Conservation (phyloP, 2,113 vertebrate genomes). For the Naja naja region DNA sequence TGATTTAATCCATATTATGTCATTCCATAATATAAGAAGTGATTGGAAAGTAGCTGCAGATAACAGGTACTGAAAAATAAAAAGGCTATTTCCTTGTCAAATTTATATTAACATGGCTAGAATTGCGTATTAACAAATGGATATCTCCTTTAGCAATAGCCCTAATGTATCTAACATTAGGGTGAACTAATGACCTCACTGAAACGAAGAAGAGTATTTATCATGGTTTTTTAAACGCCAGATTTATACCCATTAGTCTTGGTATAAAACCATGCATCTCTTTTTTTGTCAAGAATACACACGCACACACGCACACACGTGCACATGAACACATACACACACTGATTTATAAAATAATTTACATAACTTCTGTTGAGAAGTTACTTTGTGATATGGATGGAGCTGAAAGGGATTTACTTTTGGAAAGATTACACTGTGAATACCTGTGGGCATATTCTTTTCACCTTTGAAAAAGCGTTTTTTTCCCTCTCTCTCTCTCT, state of each 20-base stretch:
- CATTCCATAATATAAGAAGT: not conserved
- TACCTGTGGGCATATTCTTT: not conserved
- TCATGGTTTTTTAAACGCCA: not conserved
- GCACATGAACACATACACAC: not conserved
- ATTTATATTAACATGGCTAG: constrained; percentile 5
- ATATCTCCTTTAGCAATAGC: not conserved
- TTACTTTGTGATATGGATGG: not conserved
- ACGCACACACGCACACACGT: not conserved
- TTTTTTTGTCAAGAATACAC: not conserved
- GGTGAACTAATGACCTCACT: not conserved
- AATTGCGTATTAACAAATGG: not conserved
- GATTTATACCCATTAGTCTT: not conserved
- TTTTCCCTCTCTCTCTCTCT: not conserved
- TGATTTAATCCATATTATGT: not conserved
- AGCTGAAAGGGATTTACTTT: not conserved
- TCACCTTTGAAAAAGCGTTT: not conserved
- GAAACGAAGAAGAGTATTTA: not conserved
- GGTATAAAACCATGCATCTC: not conserved
- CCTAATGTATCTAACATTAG: not conserved
- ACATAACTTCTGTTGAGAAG: not conserved
- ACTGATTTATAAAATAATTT: constrained; percentile 9
- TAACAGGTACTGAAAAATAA: not conserved
- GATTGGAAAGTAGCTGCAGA: not conserved
- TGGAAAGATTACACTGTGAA: not conserved
- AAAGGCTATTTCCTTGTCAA: not conserved